Conservation (phyloP, 2,113 vertebrate species). For the Salvelinus namaycush region DNA sequence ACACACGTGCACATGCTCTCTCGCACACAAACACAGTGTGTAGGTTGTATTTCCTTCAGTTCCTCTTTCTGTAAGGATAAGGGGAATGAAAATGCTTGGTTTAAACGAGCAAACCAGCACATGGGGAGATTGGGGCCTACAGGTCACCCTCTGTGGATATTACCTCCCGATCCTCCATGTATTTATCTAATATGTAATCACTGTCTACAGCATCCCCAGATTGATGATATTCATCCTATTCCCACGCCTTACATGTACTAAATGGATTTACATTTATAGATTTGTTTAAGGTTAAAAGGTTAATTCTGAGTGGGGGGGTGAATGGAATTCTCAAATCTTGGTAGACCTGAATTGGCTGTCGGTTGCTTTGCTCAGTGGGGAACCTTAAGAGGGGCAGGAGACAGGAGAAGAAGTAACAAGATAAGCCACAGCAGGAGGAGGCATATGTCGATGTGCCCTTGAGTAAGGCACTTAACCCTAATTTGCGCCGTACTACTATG, state of each 20-base stretch:
- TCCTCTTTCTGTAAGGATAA: not conserved
- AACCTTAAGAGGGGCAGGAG: not conserved
- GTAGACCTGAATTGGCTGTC: not conserved
- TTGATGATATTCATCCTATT: not conserved
- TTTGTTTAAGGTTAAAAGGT: not conserved
- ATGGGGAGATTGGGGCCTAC: not conserved
- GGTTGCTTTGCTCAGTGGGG: constrained; percentile 1
- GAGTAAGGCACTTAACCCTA: no score
- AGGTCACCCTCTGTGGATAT: not conserved
- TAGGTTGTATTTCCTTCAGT: not conserved
- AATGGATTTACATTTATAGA: not conserved
- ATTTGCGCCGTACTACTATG: no score
- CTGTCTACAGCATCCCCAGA: not conserved
- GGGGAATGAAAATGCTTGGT: not conserved
- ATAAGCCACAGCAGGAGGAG: not conserved
- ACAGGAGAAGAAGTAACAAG: not conserved
- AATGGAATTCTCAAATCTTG: not conserved
- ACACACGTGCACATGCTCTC: no score
- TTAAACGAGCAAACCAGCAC: not conserved
- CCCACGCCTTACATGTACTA: not conserved
- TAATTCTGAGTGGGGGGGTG: not conserved
- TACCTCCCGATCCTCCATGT: not conserved
- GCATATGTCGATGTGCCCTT: not conserved
- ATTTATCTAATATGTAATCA: not conserved
- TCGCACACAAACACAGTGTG: not conserved